Conservation (phyloP, 2,113 vertebrate species). For the Pluvianellus socialis region DNA sequence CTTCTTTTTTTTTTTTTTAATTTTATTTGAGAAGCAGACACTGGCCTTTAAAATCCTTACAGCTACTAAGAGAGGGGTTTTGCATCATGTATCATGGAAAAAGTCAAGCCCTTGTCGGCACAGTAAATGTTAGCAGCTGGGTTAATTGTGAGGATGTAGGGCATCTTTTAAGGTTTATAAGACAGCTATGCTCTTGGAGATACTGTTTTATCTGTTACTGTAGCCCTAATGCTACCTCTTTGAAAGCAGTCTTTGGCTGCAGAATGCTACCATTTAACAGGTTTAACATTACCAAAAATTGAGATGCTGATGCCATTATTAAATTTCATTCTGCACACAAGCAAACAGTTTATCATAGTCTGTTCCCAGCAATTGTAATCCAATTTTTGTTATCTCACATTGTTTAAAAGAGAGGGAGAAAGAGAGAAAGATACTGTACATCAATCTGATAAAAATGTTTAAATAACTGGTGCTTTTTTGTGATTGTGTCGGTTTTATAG, state of each 20-base stretch:
- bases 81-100: background rate
- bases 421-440: constrained; percentile 3
- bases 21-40: background rate
- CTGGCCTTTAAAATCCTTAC: constrained; percentile 10
- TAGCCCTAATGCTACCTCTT: background rate
- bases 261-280: constrained; percentile 28
- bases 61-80: background rate
- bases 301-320: constrained; percentile 37
- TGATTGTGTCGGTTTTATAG: constrained; percentile 63
- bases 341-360: constrained; percentile 69
- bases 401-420: constrained; percentile 15
- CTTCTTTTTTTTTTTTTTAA: too few species aligned
- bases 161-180: background rate
- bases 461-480: constrained; percentile 63
- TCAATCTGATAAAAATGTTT: constrained; percentile 67
- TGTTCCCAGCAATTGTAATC: constrained; percentile 71
- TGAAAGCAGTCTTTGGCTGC: constrained; percentile 30
- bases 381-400: constrained; percentile 69
- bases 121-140: constrained; percentile 21
- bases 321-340: constrained; percentile 51
- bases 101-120: constrained; percentile 28
- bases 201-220: background rate
- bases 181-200: background rate
- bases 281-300: constrained; percentile 30
- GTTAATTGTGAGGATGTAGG: constrained; percentile 30